These are phyloP conservation scores for Pelvicachromis taeniatus DNA, from an alignment of 2,113 vertebrate genomes.

Conservation along the genomic window DNA sequence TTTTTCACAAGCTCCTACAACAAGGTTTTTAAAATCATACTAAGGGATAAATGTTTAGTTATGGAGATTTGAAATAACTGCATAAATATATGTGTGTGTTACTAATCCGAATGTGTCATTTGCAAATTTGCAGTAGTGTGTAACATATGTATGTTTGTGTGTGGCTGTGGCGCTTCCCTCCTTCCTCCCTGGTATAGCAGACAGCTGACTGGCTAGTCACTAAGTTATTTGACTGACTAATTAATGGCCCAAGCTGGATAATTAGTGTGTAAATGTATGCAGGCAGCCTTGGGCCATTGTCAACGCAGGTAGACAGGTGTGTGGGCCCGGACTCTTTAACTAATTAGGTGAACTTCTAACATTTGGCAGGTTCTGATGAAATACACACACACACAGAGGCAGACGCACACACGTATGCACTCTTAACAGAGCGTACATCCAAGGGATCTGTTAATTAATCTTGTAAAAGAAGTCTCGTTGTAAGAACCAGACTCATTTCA, in stretches of 20 bases:
- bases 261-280: constrained; percentile 67
- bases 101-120: neutral
- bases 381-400: neutral
- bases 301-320: constrained; percentile 64
- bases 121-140: neutral
- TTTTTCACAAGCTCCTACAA: neutral
- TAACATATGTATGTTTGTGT: neutral
- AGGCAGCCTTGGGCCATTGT: constrained; percentile 48
- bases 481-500: constrained; percentile 35
- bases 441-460: constrained; percentile 66
- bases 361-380: constrained; percentile 51
- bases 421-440: constrained; percentile 39
- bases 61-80: neutral
- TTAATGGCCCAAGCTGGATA: constrained; percentile 51
- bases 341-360: constrained; percentile 55
- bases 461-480: constrained; percentile 43
- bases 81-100: neutral
- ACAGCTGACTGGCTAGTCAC: constrained; percentile 23
- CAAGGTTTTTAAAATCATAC: neutral
- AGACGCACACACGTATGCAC: neutral
- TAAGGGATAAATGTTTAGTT: neutral
- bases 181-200: neutral
- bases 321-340: constrained; percentile 52
- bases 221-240: constrained; percentile 52
- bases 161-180: neutral